A percentile compares a stretch with the other conserved stretches of the same genome.
phyloP scores from a whole-genome alignment of 2,113 vertebrate species.

The human region GRCh38 chr4:2453501-2454000 shows the following conservation, averaged over 20 bases:
- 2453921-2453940: too few species aligned
- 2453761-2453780: neutral
- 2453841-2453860: too few species aligned
- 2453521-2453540: rapidly evolving
- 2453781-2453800: too few species aligned
- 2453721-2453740: neutral
- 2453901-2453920: too few species aligned
- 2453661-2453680: neutral
- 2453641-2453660: rapidly evolving
- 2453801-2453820: neutral
- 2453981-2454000: too few species aligned
- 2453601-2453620: too few species aligned
- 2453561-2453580: neutral
- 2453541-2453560: neutral
- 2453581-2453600: neutral
- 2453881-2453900: too few species aligned
- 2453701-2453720: neutral
- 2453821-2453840: too few species aligned
- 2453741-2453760: neutral
- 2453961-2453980: too few species aligned
- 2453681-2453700: neutral
- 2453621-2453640: neutral
- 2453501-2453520: neutral
- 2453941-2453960: too few species aligned
- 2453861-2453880: too few species aligned